These are phyloP conservation scores for Meta bourneti DNA, from an alignment of 2,888 invertebrate genomes.

Conservation along the genomic window DNA sequence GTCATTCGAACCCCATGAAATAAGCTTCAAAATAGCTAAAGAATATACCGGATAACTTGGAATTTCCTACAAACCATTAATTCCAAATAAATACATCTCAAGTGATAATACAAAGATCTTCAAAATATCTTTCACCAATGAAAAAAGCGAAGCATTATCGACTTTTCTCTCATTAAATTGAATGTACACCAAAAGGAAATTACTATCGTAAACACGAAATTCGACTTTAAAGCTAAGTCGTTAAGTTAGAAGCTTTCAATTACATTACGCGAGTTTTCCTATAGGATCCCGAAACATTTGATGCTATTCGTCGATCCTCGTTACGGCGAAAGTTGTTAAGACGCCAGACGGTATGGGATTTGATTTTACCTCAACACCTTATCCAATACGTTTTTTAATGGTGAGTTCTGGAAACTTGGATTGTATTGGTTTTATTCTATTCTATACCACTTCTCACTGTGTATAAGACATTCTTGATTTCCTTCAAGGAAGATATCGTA, in stretches of 20 bases:
- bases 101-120: no score
- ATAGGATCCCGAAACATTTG: background rate
- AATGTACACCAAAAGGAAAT: constrained; percentile 14
- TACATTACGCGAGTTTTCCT: background rate
- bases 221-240: constrained; percentile 39
- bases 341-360: background rate
- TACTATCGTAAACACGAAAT: constrained; percentile 45
- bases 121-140: no score
- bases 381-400: background rate
- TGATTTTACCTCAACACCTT: background rate
- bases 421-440: background rate
- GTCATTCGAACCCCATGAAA: no score
- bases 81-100: no score
- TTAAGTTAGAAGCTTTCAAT: constrained; percentile 24
- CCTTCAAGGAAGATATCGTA: no score
- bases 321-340: constrained; percentile 10
- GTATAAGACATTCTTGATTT: no score
- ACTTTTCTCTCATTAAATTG: constrained; percentile 14
- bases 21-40: no score
- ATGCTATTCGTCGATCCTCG: constrained; percentile 1
- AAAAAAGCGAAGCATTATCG: background rate
- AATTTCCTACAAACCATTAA: no score
- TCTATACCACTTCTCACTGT: no score
- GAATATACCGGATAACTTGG: no score
- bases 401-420: background rate